Conservation (phyloP, 2,888 invertebrate species). For the Cynaeus angustus region DNA sequence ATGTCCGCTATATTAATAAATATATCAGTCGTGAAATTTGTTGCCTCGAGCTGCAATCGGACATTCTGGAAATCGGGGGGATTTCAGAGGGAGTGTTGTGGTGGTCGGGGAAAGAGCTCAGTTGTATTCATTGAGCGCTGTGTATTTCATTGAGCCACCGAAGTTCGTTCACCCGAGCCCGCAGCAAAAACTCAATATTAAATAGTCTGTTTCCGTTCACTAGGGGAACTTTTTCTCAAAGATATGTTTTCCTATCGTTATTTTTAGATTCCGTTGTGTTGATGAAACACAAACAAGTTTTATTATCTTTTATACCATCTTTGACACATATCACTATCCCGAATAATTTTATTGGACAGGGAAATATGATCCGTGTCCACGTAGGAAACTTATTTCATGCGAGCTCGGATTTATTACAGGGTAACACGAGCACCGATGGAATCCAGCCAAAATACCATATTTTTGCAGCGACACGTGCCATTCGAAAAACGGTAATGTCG, state of each 20-base stretch:
- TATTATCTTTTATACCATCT: slow-evolving; percentile 50
- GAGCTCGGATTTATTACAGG: slow-evolving; percentile 23
- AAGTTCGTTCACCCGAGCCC: slow-evolving; percentile 64
- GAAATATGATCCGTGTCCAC: slow-evolving; percentile 26
- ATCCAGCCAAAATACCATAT: slow-evolving; percentile 24
- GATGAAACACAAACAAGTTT: slow-evolving; percentile 55
- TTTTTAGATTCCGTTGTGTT: slow-evolving; percentile 56
- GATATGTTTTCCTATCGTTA: slow-evolving; percentile 57
- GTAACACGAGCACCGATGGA: slow-evolving; percentile 13
- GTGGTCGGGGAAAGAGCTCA: slow-evolving; percentile 52
- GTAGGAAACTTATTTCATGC: slow-evolving; percentile 14
- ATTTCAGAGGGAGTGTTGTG: slow-evolving; percentile 19
- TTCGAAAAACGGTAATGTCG: slow-evolving; percentile 27
- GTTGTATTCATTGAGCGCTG: slow-evolving; percentile 59
- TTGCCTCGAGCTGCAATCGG: slow-evolving; percentile 22
- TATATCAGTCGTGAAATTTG: slow-evolving; percentile 46
- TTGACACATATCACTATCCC: slow-evolving; percentile 48
- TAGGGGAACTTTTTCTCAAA: slow-evolving; percentile 64
- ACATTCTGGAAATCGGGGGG: slow-evolving; percentile 9
- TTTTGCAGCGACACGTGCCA: slow-evolving; percentile 32
- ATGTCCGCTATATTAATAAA: slow-evolving; percentile 47
- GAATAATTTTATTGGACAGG: slow-evolving; percentile 40
- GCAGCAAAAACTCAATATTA: slow-evolving; percentile 66
- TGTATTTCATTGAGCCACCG: slow-evolving; percentile 60
- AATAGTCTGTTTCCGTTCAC: slow-evolving; percentile 65